Percentiles rank a stretch among this genome's conserved stretches.
phyloP scores from a whole-genome alignment of 2,888 invertebrate genomes.

The Netelia virgata region DNA sequence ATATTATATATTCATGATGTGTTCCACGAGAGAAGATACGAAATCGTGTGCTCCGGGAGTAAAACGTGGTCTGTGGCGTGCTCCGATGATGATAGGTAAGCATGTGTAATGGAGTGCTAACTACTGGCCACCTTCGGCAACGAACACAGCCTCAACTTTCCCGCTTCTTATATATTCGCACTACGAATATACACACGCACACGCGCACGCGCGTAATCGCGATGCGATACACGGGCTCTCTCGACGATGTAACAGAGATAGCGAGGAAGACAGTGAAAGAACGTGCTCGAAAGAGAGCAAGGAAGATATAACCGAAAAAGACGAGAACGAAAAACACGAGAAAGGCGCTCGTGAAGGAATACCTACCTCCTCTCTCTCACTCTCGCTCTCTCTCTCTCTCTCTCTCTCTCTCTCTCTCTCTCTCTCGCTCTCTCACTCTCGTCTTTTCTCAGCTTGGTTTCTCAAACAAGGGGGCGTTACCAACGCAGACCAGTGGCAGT shows the following conservation, averaged over 20 bases:
- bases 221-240: conserved; percentile 26
- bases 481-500: conserved; percentile 80
- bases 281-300: conserved; percentile 52
- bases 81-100: conserved; percentile 83
- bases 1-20: conserved; percentile 59
- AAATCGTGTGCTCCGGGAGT: conserved; percentile 68
- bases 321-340: conserved; percentile 50
- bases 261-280: conserved; percentile 51
- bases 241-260: conserved; percentile 62
- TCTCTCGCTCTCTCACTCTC: conserved; percentile 56
- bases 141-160: conserved; percentile 70
- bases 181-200: background rate
- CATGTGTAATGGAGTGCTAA: conserved; percentile 83
- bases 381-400: conserved; percentile 52
- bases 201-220: background rate
- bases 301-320: conserved; percentile 26
- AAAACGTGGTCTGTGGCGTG: conserved; percentile 77
- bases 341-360: conserved; percentile 39
- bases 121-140: conserved; percentile 81
- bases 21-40: conserved; percentile 5
- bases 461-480: conserved; percentile 82
- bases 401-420: conserved; percentile 45
- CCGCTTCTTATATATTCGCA: conserved; percentile 9
- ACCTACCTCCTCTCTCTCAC: conserved; percentile 71
- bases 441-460: conserved; percentile 72